Percentiles rank a stretch among this genome's conserved stretches.
phyloP scores from a whole-genome alignment of 92 coral and sea anemone species.

The Zoanthus sociatus region DNA sequence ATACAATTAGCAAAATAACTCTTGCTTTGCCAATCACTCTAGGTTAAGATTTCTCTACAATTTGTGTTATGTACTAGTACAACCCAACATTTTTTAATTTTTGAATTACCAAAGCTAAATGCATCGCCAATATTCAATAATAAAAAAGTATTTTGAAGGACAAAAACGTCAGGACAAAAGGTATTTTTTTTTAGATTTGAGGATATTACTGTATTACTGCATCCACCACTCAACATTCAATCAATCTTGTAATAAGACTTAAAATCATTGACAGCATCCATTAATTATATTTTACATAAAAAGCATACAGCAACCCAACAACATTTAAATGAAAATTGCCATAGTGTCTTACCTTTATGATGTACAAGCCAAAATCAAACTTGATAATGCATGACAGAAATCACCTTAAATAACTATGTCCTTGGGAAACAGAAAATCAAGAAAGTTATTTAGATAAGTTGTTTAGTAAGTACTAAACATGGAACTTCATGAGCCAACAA shows the following conservation, averaged over 20 bases:
- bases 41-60: too few relatives aligned
- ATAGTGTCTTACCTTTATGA: constrained; percentile 68
- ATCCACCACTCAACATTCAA: too few relatives aligned
- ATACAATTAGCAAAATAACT: neutral
- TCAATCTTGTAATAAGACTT: too few relatives aligned
- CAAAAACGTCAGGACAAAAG: too few relatives aligned
- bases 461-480: constrained; percentile 17
- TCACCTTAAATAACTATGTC: constrained; percentile 74
- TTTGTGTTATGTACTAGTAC: too few relatives aligned
- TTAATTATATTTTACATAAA: neutral
- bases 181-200: too few relatives aligned
- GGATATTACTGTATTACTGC: too few relatives aligned
- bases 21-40: neutral
- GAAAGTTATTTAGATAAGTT: constrained; percentile 82
- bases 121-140: too few relatives aligned
- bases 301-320: neutral
- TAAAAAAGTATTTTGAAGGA: too few relatives aligned
- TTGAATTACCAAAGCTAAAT: too few relatives aligned
- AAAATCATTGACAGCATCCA: too few relatives aligned
- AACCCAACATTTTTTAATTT: too few relatives aligned
- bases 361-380: constrained; percentile 78
- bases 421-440: constrained; percentile 97
- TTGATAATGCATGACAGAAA: constrained; percentile 84
- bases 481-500: constrained; percentile 6
- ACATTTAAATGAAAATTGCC: neutral